Evolutionary conservation across 2,113 vertebrate species (phyloP).

Genomic region (Corapipo altera): DNA sequence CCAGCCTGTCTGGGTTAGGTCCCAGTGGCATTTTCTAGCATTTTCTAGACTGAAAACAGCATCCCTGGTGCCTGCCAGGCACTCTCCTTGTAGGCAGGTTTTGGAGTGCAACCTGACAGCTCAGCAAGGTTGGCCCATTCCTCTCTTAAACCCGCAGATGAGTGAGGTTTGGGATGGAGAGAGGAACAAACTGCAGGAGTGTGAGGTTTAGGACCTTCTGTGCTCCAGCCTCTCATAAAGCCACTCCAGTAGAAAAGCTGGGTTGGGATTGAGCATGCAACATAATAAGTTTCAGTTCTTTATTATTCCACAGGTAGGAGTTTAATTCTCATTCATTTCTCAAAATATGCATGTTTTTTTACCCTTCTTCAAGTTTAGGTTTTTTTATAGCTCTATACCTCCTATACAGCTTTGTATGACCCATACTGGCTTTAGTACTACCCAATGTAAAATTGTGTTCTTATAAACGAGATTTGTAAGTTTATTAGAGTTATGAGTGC

Average conservation of each 20-base stretch:
- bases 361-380: background rate
- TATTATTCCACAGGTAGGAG: background rate
- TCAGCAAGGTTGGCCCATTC: rapidly evolving
- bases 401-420: background rate
- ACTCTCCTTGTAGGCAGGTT: background rate
- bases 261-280: background rate
- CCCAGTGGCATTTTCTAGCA: background rate
- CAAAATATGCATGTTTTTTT: background rate
- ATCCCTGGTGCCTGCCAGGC: background rate
- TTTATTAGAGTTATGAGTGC: background rate
- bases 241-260: background rate
- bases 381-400: background rate
- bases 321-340: background rate
- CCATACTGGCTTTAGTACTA: background rate
- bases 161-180: background rate
- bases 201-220: background rate
- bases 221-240: background rate
- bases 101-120: background rate
- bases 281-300: background rate
- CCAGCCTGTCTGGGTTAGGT: background rate
- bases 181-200: background rate
- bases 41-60: background rate
- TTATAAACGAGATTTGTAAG: background rate
- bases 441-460: background rate
- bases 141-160: background rate